Evolutionary conservation across 2,113 vertebrate genomes (phyloP).

Genomic region (Zosterops pallidus): DNA sequence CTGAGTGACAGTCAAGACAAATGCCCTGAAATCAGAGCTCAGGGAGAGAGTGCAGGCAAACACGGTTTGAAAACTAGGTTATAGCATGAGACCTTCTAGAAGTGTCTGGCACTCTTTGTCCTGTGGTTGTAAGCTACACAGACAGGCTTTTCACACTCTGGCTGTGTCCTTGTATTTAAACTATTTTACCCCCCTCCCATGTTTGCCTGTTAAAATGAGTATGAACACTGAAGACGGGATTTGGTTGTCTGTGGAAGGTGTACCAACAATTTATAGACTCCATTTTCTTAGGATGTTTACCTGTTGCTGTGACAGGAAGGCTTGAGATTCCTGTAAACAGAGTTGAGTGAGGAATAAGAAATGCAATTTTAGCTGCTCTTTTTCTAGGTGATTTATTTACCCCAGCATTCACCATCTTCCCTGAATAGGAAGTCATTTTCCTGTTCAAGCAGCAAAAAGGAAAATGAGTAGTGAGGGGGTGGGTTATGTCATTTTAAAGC

Average conservation of each 20-base stretch:
- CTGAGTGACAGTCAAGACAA: not conserved
- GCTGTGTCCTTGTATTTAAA: not conserved
- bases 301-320: not conserved
- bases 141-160: not conserved
- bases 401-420: not conserved
- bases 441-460: not conserved
- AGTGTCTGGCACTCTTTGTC: not conserved
- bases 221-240: not conserved
- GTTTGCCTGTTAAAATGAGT: not conserved
- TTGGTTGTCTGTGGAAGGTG: not conserved
- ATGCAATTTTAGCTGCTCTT: slow-evolving; percentile 2
- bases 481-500: not conserved
- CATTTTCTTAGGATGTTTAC: not conserved
- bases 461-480: not conserved
- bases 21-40: not conserved
- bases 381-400: slow-evolving; percentile 20
- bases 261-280: not conserved
- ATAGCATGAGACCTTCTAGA: not conserved
- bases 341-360: not conserved
- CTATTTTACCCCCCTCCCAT: not conserved
- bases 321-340: not conserved
- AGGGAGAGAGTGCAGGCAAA: not conserved
- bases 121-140: not conserved
- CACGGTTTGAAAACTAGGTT: not conserved
- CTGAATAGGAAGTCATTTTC: slow-evolving; percentile 3